Evolutionary conservation across 2,888 invertebrate genomes (phyloP), one percentile per base, ranked within the genome.

Genomic region (Thyatira batis): DNA sequence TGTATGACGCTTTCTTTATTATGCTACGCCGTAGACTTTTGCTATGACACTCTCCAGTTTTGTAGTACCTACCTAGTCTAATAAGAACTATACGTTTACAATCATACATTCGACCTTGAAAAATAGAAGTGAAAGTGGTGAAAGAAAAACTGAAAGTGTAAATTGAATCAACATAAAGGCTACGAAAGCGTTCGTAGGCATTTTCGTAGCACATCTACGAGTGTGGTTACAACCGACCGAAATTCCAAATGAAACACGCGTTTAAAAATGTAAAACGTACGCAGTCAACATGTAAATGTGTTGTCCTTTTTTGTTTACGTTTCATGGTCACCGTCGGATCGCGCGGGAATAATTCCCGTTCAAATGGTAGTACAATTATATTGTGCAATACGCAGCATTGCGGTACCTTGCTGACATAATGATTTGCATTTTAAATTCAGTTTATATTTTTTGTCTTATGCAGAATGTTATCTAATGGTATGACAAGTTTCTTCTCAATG

Each of bases 281-380:
- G 69, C 68, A 69, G 63, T 64, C 63, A 66, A 78, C 78, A 81
- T 80, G 76, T 76, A 76, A 80, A 80, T 79, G 64, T 52, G 62
- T 50, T 20, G 63, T 69, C 69, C 77, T 76, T 72, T n/a, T 74
- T 69, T 73, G 76, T 73, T 69, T 69, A 71, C 73, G 63, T 67
- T 67, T 76, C 72, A 74, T 67, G 68, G 59, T 39, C 64, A 61
- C 46, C 43, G 61, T 63, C 59, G 60, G 11, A 17, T 48, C 61
- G 69, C 39, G 0, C 17, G 10, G 30, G 11, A 65, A 73, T 76
- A 68, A 70, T 67, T 69, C 66, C 69, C 65, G 63, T 75, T 76
- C 70, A 70, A 73, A 73, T 71, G 39, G 39, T 17, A n/a, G 39
- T 6, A 8, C 13, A 1, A 8, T 39, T 39, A n/a, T 39, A n/a